Evolutionary conservation across 2,888 invertebrate species (phyloP).

Genomic region (Dynastes grantii): DNA sequence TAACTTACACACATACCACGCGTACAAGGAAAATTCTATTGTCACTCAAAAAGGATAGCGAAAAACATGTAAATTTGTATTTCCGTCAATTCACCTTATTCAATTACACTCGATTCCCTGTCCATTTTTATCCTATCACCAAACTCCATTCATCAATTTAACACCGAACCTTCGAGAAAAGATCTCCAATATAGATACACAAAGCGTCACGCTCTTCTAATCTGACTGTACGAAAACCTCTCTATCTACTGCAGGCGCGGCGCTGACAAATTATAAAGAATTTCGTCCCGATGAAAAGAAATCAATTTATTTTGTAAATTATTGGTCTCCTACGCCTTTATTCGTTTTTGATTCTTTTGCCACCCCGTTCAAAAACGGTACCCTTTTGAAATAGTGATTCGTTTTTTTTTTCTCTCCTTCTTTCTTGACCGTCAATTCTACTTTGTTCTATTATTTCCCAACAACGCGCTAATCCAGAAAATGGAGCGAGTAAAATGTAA

Average conservation of each 20-base stretch:
- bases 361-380: conserved; percentile 5
- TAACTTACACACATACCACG: no score
- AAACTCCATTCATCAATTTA: conserved; percentile 30
- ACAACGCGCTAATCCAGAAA: conserved; percentile 19
- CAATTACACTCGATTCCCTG: neutral
- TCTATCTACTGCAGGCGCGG: conserved; percentile 20
- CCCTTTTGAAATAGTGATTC: neutral
- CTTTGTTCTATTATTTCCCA: conserved; percentile 5
- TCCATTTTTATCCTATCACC: conserved; percentile 8
- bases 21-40: no score
- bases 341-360: conserved; percentile 20
- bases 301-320: conserved; percentile 59
- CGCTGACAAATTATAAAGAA: conserved; percentile 39
- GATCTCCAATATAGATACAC: conserved; percentile 11
- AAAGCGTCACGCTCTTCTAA: conserved; percentile 35
- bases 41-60: neutral
- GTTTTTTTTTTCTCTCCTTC: neutral
- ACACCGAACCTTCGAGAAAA: conserved; percentile 14
- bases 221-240: conserved; percentile 21
- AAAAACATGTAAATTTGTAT: neutral
- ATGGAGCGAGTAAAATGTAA: conserved; percentile 26
- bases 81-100: neutral
- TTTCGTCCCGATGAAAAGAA: conserved; percentile 54
- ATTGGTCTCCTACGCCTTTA: conserved; percentile 29
- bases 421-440: neutral